Conservation (phyloP, 37 sponge, comb jelly and placozoan genomes). For the Chondrilla cf. caribensis region DNA sequence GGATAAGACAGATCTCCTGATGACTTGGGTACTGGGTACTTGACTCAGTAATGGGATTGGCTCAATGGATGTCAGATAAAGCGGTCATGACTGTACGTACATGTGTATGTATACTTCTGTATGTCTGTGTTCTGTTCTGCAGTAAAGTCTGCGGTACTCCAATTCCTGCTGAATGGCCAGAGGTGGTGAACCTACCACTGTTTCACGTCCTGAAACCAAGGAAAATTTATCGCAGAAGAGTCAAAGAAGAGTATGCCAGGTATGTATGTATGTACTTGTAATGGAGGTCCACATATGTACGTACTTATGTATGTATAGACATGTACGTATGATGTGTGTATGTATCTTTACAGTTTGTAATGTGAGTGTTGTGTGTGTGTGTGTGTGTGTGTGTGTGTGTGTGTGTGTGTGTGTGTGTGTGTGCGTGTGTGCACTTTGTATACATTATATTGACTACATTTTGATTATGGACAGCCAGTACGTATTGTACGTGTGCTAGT, state of each 20-base stretch:
- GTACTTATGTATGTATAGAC: background rate
- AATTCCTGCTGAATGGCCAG: constrained; percentile 91
- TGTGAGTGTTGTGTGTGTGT: background rate
- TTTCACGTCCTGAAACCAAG: constrained; percentile 83
- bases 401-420: constrained; percentile 18
- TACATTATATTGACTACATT: background rate
- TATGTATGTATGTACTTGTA: constrained; percentile 10
- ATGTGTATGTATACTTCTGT: background rate
- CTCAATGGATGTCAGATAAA: too few species aligned
- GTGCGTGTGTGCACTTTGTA: background rate
- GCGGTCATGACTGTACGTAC: too few species aligned
- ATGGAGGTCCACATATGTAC: background rate
- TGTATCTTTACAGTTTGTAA: background rate
- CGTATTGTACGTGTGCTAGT: background rate
- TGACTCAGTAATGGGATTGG: too few species aligned
- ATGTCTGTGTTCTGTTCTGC: background rate
- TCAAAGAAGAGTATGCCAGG: constrained; percentile 78
- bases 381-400: background rate
- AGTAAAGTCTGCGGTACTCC: constrained; percentile 94
- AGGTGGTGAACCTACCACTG: constrained; percentile 82
- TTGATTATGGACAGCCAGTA: background rate
- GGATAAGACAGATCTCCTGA: too few species aligned
- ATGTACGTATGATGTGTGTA: too few species aligned
- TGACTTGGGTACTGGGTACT: too few species aligned
- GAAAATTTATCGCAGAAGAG: constrained; percentile 75